Conservation (phyloP, 2,797 vertebrate genomes). For the Eurystomus glaucurus region DNA sequence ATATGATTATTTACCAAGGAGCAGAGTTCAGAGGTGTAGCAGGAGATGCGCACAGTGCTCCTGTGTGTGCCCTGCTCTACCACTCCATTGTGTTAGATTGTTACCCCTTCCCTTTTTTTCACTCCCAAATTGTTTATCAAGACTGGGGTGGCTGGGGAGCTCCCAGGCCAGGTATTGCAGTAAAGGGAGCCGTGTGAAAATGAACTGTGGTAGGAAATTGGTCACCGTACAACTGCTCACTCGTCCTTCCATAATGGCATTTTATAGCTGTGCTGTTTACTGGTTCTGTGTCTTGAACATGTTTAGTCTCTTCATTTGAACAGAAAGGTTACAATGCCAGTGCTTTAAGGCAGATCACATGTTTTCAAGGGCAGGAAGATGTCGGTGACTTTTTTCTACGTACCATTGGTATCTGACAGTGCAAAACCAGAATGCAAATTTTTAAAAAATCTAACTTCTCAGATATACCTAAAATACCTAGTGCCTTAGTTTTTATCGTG, state of each 20-base stretch:
- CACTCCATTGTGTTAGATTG: not conserved
- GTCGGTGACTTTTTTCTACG: not conserved
- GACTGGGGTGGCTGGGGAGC: not conserved
- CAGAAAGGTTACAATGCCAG: not conserved
- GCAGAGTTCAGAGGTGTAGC: not conserved
- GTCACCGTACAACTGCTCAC: not conserved
- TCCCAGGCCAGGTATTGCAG: not conserved
- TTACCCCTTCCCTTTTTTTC: not conserved
- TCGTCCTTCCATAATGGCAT: not conserved
- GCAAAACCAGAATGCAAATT: not conserved
- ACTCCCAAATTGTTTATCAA: not conserved
- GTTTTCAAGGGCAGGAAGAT: not conserved
- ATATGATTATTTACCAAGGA: not conserved
- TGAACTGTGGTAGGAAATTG: not conserved
- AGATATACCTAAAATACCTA: not conserved
- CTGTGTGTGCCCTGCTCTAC: not conserved
- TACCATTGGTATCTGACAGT: not conserved
- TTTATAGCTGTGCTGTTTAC: not conserved
- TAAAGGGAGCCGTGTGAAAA: not conserved
- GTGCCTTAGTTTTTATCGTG: accelerated
- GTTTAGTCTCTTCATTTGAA: not conserved
- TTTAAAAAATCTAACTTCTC: not conserved
- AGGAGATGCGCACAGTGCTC: not conserved
- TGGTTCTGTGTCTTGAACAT: not conserved
- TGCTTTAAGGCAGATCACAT: not conserved